Base-by-base conservation (phyloP, 2,888 invertebrate genomes). In the Agrotis puta region DNA sequence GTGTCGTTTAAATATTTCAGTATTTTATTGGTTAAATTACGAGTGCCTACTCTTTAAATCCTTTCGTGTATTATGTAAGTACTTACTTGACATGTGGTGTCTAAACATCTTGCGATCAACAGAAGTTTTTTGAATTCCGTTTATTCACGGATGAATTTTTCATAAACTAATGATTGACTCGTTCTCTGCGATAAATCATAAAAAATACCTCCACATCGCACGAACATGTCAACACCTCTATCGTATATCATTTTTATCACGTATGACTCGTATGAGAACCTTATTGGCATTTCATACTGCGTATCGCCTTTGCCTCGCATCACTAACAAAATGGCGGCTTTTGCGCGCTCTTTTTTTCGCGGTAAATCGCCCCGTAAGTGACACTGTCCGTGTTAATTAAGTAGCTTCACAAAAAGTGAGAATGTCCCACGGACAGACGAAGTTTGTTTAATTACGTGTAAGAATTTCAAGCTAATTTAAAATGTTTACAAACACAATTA, bases 331-430 rank as follows among this genome's bases (percentile, higher is more conserved):
- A 84, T 84, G 83, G 86, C 75, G 58, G 70, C 64, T 59, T 65
- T 48, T 69, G 56, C 57, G 69, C 64, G 48, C 6, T 67, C 57
- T 65, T 66, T 77, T 84, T 77, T 84, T 73, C 63, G 73, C 61
- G 64, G 74, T 58, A 65, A 70, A 81, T 70, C 54, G 70, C 59
- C 61, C 54, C 76, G 70, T 78, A 78, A 74, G 61, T 81, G 75
- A 75, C 86, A 83, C 81, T 70, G 77, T 69, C 48, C 56, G 81
- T 69, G 79, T 74, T 86, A 83, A 86, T 79, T 84, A 84, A 66
- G 62, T 77, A 57, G 66, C 66, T 67, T 54, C 47, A 73, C 66
- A 84, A 85, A 86, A 85, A 82, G 54, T 16, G 14, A 64, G 68
- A 73, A 80, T 85, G 67, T 62, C 65, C 33, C 50, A 67, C 58